Percentiles rank a stretch among this genome's conserved stretches.
phyloP scores from a whole-genome alignment of 2,113 vertebrate species.

The Montifringilla adamsi region DNA sequence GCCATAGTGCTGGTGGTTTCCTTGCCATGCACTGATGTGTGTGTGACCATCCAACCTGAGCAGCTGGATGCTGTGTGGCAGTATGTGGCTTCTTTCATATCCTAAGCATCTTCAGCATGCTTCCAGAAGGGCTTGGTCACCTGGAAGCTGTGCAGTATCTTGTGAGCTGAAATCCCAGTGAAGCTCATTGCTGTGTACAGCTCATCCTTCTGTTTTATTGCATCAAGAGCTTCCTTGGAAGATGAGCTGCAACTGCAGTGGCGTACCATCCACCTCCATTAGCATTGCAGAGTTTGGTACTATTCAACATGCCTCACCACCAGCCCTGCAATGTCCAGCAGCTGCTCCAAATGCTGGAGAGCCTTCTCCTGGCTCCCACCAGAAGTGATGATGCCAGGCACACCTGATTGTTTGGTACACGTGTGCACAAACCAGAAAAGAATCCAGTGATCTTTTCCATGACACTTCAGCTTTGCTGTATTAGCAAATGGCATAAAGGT shows the following conservation, averaged over 20 bases:
- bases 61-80: not conserved
- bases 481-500: not conserved
- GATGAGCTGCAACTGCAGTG: not conserved
- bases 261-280: not conserved
- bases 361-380: not conserved
- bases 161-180: not conserved
- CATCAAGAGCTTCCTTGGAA: not conserved
- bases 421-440: not conserved
- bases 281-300: not conserved
- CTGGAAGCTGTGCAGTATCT: not conserved
- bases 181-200: not conserved
- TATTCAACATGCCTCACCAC: not conserved
- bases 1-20: not conserved
- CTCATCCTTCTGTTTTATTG: not conserved
- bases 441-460: not conserved
- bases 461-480: not conserved
- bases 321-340: not conserved
- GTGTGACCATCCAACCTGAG: not conserved
- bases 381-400: not conserved
- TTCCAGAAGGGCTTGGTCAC: not conserved
- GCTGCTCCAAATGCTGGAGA: not conserved
- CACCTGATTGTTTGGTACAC: accelerated
- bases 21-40: not conserved
- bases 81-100: not conserved
- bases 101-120: not conserved